Evolutionary conservation across 1,140 invertebrate species (phyloP).

Genomic region (Temnothorax curvispinosus): DNA sequence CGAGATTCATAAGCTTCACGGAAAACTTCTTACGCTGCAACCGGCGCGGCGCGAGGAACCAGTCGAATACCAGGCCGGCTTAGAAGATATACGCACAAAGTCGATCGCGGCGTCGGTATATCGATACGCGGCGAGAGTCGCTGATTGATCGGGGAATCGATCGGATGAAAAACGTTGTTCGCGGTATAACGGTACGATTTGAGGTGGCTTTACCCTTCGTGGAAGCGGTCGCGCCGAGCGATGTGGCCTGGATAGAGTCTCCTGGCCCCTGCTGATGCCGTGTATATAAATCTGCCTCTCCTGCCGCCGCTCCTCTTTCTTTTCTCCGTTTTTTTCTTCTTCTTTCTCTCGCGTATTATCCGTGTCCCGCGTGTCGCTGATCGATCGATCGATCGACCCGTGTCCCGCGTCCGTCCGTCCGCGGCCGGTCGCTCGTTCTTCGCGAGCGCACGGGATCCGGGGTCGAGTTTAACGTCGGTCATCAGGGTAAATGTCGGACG

Average conservation of each 20-base stretch:
- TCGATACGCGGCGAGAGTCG: constrained; percentile 34
- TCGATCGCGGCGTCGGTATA: neutral
- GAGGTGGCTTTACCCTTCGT: constrained; percentile 81
- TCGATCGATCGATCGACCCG: constrained; percentile 14
- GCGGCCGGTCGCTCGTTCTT: neutral
- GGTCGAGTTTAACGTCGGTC: constrained; percentile 51
- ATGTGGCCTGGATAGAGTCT: constrained; percentile 82
- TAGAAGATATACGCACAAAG: constrained; percentile 49
- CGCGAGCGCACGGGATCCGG: neutral
- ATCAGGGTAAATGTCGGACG: constrained; percentile 67
- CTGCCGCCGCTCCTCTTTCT: neutral
- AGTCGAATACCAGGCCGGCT: constrained; percentile 66
- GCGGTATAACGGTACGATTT: constrained; percentile 83
- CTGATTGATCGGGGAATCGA: constrained; percentile 63
- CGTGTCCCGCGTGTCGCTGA: neutral
- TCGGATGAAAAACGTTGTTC: constrained; percentile 79
- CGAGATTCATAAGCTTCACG: constrained; percentile 48
- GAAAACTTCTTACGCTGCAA: constrained; percentile 48
- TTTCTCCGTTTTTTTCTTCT: neutral
- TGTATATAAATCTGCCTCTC: constrained; percentile 63
- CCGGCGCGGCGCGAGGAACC: constrained; percentile 1
- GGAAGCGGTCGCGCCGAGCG: constrained; percentile 80
- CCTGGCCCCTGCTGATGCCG: constrained; percentile 19
- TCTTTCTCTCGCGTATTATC: neutral
- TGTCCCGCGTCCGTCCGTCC: constrained; percentile 17